Percentiles rank a stretch among this genome's conserved stretches.
Evolutionary conservation across 2,113 vertebrate species (phyloP).

Genomic region (Bos indicus): DNA sequence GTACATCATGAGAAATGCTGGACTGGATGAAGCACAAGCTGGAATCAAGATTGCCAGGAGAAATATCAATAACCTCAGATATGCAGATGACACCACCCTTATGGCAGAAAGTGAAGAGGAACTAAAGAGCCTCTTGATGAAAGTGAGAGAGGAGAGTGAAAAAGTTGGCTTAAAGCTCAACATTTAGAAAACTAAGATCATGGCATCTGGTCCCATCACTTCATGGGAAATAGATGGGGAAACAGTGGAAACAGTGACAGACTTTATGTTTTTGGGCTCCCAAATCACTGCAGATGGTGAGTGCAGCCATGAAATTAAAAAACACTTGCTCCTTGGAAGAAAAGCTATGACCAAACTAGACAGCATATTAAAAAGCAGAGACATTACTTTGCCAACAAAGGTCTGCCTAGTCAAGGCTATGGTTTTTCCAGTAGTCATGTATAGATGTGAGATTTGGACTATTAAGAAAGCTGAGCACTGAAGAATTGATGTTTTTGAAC

Average conservation of each 20-base stretch:
- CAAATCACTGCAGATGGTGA: not conserved
- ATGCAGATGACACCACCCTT: not conserved
- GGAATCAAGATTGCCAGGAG: not conserved
- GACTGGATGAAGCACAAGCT: not conserved
- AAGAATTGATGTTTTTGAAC: not conserved
- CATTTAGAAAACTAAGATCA: not conserved
- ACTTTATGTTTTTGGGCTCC: not conserved
- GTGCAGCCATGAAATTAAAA: not conserved
- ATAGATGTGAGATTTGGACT: not conserved
- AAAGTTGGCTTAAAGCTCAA: not conserved
- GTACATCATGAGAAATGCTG: not conserved
- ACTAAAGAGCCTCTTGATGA: not conserved
- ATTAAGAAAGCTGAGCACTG: accelerated
- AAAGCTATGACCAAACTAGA: not conserved
- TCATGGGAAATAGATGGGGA: not conserved
- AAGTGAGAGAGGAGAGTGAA: not conserved
- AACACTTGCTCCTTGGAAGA: not conserved
- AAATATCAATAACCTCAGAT: not conserved
- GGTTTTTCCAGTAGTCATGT: not conserved
- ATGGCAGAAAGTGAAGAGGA: not conserved
- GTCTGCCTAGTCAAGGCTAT: not conserved
- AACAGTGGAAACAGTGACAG: not conserved
- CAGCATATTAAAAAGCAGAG: not conserved
- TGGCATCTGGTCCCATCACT: not conserved
- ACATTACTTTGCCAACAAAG: not conserved